Evolutionary conservation across 2,113 vertebrate genomes (phyloP), one percentile per base, ranked within the genome.

Genomic region (Rhynchomys soricoides): DNA sequence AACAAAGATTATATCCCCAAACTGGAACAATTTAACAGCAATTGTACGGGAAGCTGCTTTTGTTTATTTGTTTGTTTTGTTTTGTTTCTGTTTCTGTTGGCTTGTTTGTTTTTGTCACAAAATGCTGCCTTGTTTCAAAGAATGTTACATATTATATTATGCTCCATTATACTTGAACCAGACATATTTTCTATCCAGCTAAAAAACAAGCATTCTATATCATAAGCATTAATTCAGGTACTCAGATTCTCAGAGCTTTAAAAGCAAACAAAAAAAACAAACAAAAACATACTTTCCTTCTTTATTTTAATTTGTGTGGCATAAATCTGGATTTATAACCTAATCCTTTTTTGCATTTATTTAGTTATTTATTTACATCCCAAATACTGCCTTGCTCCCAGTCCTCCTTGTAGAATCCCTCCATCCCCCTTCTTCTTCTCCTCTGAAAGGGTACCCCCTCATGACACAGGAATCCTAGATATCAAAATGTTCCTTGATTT

Each of bases 181-280:
- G 71, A 77, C 45, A 48, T 96, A 83, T 95, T 96, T 98, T 88
- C 66, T 68, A 19, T 90, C 31, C 75, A 97, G 52, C 75, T 86
- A 29, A 57, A 26, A 93, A 94, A 77, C 52, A 89, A 34, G 48
- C 66, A 89, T 82, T 95, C 59, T 86, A 48, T 19, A 81, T 86
- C 79, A 66, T 90, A 86, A 90, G 19, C 71, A 95, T 97, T 88
- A 97, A 96, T 96, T 59, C 40, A 94, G 64, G 40, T 79, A 93
- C 59, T 48, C 74, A 95, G 66, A 95, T 90, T 57, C 77, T 96
- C 26, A 21, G 90, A 77, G 57, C 81, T 95, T 95, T 94, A 91
- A 94, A 93, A 94, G 90, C 93, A 96, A 93, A 87, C 90, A 93
- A 50, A 43, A 71, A 94, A 24, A 26, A 64, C 59, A 64, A 64